Base-by-base conservation (phyloP, 2,797 vertebrate genomes). In the Pelodytes ibericus region DNA sequence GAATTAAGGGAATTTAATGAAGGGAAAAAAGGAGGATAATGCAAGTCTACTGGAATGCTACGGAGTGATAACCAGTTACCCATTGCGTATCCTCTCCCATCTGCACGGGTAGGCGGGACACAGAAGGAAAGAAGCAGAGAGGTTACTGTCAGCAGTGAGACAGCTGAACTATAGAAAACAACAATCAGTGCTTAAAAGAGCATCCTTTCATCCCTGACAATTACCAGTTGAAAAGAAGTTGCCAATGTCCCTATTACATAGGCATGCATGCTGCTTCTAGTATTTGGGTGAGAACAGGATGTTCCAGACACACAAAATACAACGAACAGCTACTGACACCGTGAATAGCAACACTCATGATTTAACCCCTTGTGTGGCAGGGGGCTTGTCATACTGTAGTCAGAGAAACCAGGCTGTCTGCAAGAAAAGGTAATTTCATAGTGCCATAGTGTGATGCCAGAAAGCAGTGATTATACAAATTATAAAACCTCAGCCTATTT, bases 51-150 rank as follows among this genome's bases (percentile, higher is more conserved):
- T 27, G 77, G n/a, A 60, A 30, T 36, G 39, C 57, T 72, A 80
- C 57, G 24, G 65, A 73, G 75, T 57, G 59, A 77, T 83, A 88
- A 84, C 75, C 84, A 88, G 81, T 86, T 86, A 88, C 83, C 85
- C 86, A 87, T 77, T 0, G 79, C 68, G 78, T 64, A 57, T 89
- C 88, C 82, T 88, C 86, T 87, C 85, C 88, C 86, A 89, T 89
- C 86, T 89, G 86, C 82, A 85, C 82, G 73, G 86, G 85, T 81
- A 88, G 84, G 87, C 87, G 84, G 81, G 80, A 82, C 59, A 67
- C 83, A 86, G 83, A 79, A 86, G 79, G 81, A 72, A 84, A 83
- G 83, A 53, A 83, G 80, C 79, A 86, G 76, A 81, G 58, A 67
- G 71, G 58, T 79, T 73, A 79, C 76, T 57, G 71, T 79, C 70